Conservation (phyloP, 2,797 vertebrate species). For the Paguma larvata region DNA sequence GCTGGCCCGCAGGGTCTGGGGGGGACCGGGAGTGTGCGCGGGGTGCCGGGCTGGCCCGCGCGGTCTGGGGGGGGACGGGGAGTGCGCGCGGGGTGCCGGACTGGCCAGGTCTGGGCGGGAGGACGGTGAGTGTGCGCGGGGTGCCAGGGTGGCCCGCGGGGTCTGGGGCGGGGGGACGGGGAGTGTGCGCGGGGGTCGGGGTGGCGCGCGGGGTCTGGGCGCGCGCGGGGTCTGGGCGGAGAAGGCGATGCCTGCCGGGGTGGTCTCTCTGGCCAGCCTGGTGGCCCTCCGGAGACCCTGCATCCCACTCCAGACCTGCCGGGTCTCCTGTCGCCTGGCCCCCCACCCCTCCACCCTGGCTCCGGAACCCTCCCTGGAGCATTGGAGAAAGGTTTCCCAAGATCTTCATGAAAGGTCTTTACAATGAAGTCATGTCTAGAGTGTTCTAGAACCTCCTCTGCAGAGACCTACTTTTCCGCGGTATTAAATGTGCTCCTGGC, state of each 20-base stretch:
- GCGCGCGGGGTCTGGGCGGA: not conserved
- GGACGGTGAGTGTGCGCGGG: too few relatives aligned
- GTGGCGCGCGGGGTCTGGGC: too few relatives aligned
- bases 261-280: not conserved
- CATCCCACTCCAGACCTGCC: not conserved
- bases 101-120: too few relatives aligned
- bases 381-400: not conserved
- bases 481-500: not conserved
- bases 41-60: too few relatives aligned
- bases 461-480: not conserved
- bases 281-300: not conserved
- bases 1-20: too few relatives aligned
- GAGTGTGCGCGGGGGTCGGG: too few relatives aligned
- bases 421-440: conserved; percentile 12
- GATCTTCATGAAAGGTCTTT: not conserved
- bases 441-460: not conserved
- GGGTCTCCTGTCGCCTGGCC: not conserved
- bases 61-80: too few relatives aligned
- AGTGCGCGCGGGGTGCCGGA: too few relatives aligned
- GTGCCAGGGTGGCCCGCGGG: too few relatives aligned
- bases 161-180: too few relatives aligned
- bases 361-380: not conserved
- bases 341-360: not conserved
- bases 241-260: not conserved
- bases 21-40: too few relatives aligned